Evolutionary conservation across 1,140 invertebrate species (phyloP).

Genomic region (Papilio machaon): DNA sequence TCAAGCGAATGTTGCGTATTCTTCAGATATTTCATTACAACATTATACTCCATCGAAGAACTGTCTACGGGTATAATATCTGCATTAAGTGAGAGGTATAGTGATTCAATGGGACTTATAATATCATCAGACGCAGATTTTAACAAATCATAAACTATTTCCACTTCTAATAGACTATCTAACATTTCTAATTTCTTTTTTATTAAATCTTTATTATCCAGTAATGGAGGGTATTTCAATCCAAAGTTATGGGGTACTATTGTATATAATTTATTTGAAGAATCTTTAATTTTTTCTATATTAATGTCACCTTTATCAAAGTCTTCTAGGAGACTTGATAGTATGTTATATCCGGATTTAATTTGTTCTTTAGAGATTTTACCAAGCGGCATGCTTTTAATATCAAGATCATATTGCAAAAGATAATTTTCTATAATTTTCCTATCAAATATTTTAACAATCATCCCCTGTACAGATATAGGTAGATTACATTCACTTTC

Average conservation of each 20-base stretch:
- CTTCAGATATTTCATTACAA: conserved; percentile 26
- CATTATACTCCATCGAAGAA: conserved; percentile 15
- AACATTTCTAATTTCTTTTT: conserved; percentile 35
- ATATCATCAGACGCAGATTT: background rate
- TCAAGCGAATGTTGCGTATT: conserved; percentile 12
- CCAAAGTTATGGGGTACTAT: conserved; percentile 26
- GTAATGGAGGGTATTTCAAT: conserved; percentile 18
- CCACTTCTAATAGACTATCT: conserved; percentile 8
- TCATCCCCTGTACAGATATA: background rate
- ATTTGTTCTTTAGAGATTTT: conserved; percentile 16
- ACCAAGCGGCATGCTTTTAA: conserved; percentile 10
- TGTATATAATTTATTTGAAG: conserved; percentile 14
- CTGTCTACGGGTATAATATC: conserved; percentile 30
- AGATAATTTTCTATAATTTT: conserved; percentile 16
- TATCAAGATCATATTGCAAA: conserved; percentile 16
- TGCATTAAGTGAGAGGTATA: conserved; percentile 30
- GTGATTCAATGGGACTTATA: conserved; percentile 20
- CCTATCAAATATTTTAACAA: conserved; percentile 18
- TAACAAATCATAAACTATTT: conserved; percentile 33
- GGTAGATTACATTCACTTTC: conserved; percentile 21
- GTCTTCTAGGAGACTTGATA: conserved; percentile 16
- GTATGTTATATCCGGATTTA: background rate
- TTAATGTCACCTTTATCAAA: background rate
- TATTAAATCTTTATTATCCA: conserved; percentile 28
- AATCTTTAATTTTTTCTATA: conserved; percentile 6